A percentile compares a stretch with the other conserved stretches of the same genome.
These are phyloP conservation scores for Sandelia bainsii DNA, from an alignment of 2,797 vertebrate genomes.

Conservation along the genomic window DNA sequence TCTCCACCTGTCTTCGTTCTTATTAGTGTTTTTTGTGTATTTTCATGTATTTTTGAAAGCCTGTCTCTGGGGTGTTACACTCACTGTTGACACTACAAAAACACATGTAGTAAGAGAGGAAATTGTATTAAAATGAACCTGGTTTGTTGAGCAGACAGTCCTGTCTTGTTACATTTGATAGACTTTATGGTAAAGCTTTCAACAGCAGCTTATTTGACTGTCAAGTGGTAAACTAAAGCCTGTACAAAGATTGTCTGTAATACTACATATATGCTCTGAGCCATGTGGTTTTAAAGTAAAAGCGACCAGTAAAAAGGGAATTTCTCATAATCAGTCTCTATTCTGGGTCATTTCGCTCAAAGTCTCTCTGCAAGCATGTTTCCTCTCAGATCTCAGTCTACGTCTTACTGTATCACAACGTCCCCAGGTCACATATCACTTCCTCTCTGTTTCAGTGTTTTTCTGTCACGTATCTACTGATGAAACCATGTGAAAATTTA, in stretches of 20 bases:
- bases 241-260: constrained; percentile 47
- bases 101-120: background rate
- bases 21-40: background rate
- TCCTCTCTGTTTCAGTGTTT: no score
- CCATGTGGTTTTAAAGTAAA: constrained; percentile 43
- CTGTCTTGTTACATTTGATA: constrained; percentile 39
- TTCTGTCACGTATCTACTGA: no score
- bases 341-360: constrained; percentile 37
- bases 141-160: constrained; percentile 18
- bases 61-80: background rate
- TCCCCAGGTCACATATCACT: no score
- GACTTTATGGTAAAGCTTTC: constrained; percentile 43
- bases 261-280: constrained; percentile 45
- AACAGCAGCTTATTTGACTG: constrained; percentile 55
- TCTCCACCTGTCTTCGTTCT: background rate
- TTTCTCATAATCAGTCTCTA: constrained; percentile 46
- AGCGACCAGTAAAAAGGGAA: constrained; percentile 47
- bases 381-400: no score
- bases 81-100: background rate
- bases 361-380: constrained; percentile 1
- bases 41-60: constrained; percentile 6
- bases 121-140: constrained; percentile 14
- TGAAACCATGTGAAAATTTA: no score
- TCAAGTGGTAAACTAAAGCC: constrained; percentile 45
- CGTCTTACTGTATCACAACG: no score